A percentile compares a stretch with the other conserved stretches of the same genome.
These are phyloP conservation scores for Oscheius sp. DNA, from an alignment of 2,888 invertebrate genomes.

Conservation along the genomic window DNA sequence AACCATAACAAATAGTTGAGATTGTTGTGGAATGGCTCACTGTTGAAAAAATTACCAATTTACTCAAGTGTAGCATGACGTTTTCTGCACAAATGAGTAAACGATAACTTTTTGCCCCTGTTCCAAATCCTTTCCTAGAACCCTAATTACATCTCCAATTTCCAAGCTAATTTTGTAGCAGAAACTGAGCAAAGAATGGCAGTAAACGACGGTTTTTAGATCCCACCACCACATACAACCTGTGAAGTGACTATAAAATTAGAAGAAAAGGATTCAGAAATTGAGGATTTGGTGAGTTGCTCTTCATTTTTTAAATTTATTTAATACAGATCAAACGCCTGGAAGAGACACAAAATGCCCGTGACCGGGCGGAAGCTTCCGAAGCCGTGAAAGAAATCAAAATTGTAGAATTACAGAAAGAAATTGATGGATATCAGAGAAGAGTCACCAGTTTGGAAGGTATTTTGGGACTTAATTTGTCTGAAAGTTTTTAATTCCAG, in stretches of 20 bases:
- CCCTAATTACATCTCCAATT: neutral
- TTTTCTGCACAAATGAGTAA: no score
- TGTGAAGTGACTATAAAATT: neutral
- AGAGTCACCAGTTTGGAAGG: constrained; percentile 28
- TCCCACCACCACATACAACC: neutral
- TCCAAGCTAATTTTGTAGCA: no score
- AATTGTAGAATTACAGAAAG: constrained; percentile 23
- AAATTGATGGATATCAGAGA: constrained; percentile 17
- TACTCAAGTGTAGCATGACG: no score
- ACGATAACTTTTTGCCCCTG: neutral
- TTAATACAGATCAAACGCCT: constrained; percentile 5
- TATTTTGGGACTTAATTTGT: neutral
- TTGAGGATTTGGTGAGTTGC: neutral
- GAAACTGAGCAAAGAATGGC: no score
- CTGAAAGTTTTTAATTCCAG: no score
- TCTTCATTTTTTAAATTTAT: neutral
- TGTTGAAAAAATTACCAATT: no score
- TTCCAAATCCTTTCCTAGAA: neutral
- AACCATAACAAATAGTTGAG: no score
- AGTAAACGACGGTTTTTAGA: neutral
- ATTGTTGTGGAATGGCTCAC: no score
- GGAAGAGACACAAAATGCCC: neutral
- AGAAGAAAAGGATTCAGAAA: constrained; percentile 2
- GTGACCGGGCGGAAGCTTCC: constrained; percentile 2
- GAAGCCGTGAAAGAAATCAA: constrained; percentile 32